Base-by-base conservation (phyloP, 2,888 invertebrate genomes). In the Sminthurinus aureus region DNA sequence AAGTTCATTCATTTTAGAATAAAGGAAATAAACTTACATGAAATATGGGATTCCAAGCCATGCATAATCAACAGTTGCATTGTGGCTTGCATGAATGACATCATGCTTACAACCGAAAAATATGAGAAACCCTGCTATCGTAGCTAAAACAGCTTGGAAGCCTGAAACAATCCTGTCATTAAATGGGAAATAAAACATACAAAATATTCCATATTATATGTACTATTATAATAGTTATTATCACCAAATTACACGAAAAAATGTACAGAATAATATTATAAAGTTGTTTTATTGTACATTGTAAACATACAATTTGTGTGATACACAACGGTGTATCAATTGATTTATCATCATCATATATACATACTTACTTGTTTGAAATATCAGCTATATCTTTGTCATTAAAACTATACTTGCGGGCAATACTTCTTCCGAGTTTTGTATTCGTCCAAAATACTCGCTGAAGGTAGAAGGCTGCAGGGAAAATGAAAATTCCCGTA, bases 31-130 rank as follows among this genome's bases (percentile, higher is more conserved):
- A 11, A 52, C 52, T 77, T 79, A 83, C 76, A 84, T 75, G 71
- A 85, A 94, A 90, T 94, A 94, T 0, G 94, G 94, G 58, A 94
- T 94, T 0, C 94, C 95, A 90, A 95, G 94, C 94, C 94, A 95
- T 0, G 94, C 94, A 90, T 95, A 95, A 0, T 94, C 94, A 89
- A 95, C 94, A 80, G 94, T 94, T 89, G 94, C 92, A 89, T 93
- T 94, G 91, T 94, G 94, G 0, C 93, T 94, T 6, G 94, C 92
- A 85, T 92, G 92, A 86, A 94, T 91, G 89, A 94, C 93, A 90
- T 94, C 93, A 75, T 93, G 91, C 82, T 92, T 92, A 90, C 94
- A 94, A 90, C 93, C 94, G 81, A 91, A 91, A 89, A 93, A 93
- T 66, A 94, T 93, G 78, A 94, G 92, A 18, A 91, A 91, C 71